A percentile compares a stretch with the other conserved stretches of the same genome.
Evolutionary conservation across 2,888 invertebrate species (phyloP).

Genomic region (Phymatocera aterrima): DNA sequence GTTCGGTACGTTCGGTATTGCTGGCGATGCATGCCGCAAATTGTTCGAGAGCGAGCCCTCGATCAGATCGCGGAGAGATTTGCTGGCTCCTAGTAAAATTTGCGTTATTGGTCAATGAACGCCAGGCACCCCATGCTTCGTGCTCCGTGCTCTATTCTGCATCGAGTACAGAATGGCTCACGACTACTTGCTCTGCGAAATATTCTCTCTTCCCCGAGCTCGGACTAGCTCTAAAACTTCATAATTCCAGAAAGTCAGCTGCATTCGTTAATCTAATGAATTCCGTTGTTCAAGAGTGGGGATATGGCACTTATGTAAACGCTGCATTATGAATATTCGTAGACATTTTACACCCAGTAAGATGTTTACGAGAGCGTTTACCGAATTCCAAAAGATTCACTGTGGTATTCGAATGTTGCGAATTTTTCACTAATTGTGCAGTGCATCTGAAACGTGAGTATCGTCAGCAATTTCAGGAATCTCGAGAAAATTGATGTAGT

Average conservation of each 20-base stretch:
- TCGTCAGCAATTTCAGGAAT: too few relatives aligned
- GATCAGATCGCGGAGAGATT: slow-evolving; percentile 56
- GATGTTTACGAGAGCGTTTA: background rate
- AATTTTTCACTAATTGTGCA: too few relatives aligned
- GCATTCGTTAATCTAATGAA: background rate
- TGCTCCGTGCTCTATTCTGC: background rate
- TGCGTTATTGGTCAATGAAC: slow-evolving; percentile 66
- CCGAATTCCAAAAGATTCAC: too few relatives aligned
- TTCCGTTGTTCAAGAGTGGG: background rate
- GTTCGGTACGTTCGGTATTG: slow-evolving; percentile 60
- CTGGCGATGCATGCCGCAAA: slow-evolving; percentile 65
- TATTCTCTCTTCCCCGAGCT: background rate
- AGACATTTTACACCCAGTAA: background rate
- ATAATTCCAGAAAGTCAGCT: background rate
- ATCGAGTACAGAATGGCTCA: background rate
- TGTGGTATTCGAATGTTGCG: too few relatives aligned
- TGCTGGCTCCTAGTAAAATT: slow-evolving; percentile 57
- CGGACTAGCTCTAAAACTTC: background rate
- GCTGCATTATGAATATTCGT: slow-evolving; percentile 9
- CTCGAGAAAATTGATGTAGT: too few relatives aligned
- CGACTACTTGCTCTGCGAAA: slow-evolving; percentile 1
- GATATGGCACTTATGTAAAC: too few relatives aligned
- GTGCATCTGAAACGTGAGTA: too few relatives aligned
- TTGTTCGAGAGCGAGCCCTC: slow-evolving; percentile 64
- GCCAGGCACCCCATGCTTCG: too few relatives aligned